phyloP scores from a whole-genome alignment of 1,140 invertebrate genomes.

The Dufourea novaeangliae region DNA sequence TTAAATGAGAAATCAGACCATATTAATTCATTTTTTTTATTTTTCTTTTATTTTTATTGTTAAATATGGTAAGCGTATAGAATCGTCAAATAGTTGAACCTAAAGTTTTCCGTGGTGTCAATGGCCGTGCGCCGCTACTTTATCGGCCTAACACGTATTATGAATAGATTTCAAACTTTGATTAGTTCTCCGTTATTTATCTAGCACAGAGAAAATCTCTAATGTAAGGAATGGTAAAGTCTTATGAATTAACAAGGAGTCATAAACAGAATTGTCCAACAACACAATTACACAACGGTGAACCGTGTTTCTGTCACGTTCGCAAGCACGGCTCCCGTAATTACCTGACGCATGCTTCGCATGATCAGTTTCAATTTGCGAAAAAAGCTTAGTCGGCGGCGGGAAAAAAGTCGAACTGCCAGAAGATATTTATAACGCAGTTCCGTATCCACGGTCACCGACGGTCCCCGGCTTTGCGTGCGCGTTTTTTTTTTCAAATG shows the following conservation, averaged over 20 bases:
- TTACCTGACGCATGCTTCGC: constrained; percentile 45
- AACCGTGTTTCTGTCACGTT: constrained; percentile 14
- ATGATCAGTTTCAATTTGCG: constrained; percentile 55
- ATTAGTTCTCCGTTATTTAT: neutral
- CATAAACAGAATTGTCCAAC: constrained; percentile 16
- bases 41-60: too few relatives aligned
- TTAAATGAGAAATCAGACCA: too few relatives aligned
- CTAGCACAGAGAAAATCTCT: neutral
- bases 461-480: neutral
- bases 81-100: too few relatives aligned
- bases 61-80: too few relatives aligned
- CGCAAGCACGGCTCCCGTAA: constrained; percentile 30
- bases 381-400: constrained; percentile 41
- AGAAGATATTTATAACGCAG: constrained; percentile 40
- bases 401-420: constrained; percentile 17
- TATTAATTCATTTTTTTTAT: too few relatives aligned
- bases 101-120: too few relatives aligned
- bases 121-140: neutral
- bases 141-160: too few relatives aligned
- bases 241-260: constrained; percentile 27
- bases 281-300: constrained; percentile 18
- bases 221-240: neutral
- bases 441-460: neutral
- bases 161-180: neutral
- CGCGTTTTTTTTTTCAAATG: constrained; percentile 9